phyloP scores from a whole-genome alignment of 2,797 vertebrate species.

The Enteromius viviparus region DNA sequence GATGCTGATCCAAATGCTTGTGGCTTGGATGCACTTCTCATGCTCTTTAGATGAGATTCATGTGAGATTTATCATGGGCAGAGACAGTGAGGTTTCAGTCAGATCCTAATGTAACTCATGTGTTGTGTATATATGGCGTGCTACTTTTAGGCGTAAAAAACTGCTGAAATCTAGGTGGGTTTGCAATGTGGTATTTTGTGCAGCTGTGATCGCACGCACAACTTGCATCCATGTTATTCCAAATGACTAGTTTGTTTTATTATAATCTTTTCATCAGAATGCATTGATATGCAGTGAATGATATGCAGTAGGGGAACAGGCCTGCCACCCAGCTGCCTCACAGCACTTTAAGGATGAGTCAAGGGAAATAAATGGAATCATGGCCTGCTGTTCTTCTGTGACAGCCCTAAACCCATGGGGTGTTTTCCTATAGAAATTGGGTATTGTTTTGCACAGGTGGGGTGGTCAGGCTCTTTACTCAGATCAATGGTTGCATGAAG shows the following conservation, averaged over 20 bases:
- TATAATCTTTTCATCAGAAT: neutral
- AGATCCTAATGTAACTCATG: neutral
- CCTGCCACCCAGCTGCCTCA: neutral
- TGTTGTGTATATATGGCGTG: neutral
- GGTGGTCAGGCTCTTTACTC: neutral
- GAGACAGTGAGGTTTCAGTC: conserved; percentile 16
- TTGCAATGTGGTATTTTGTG: neutral
- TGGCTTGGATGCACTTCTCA: neutral
- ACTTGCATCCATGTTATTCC: neutral
- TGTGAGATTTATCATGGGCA: neutral
- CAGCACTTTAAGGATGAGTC: neutral
- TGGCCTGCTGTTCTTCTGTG: conserved; percentile 10
- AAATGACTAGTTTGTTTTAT: neutral
- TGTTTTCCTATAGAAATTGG: neutral
- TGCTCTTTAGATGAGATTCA: conserved; percentile 27
- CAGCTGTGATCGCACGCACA: neutral
- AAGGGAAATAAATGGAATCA: neutral
- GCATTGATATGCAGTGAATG: neutral
- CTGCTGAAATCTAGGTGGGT: neutral
- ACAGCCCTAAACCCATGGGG: neutral
- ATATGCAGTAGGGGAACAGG: neutral
- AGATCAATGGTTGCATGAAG: neutral
- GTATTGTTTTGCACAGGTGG: neutral
- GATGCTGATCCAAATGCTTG: neutral
- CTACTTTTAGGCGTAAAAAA: neutral